These are phyloP conservation scores for Clarias magur DNA, from an alignment of 2,113 vertebrate genomes.

Conservation along the genomic window DNA sequence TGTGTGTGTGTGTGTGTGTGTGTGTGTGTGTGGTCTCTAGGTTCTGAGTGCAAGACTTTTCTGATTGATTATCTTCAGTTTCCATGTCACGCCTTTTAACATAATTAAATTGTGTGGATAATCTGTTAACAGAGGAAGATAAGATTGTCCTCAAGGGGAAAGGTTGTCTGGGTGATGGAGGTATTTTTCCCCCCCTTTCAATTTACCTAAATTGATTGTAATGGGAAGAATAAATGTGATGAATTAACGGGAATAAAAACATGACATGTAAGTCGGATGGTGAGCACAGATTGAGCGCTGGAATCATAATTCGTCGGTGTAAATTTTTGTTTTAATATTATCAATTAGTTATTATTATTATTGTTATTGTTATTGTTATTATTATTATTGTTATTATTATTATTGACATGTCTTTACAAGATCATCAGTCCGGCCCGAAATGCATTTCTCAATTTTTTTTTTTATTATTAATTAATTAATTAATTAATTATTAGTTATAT, in stretches of 20 bases:
- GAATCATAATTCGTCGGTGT: background rate
- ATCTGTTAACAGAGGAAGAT: constrained; percentile 32
- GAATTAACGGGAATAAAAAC: constrained; percentile 7
- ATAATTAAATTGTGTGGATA: constrained; percentile 25
- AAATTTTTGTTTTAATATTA: background rate
- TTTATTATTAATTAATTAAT: background rate
- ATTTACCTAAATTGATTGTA: constrained; percentile 1
- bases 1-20: background rate
- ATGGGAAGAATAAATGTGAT: background rate
- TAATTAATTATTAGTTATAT: background rate
- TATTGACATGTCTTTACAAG: background rate
- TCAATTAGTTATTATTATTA: background rate
- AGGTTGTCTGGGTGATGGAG: constrained; percentile 20
- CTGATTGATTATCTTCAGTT: constrained; percentile 22
- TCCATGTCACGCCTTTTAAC: constrained; percentile 21
- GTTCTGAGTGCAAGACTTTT: background rate
- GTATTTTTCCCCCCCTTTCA: background rate
- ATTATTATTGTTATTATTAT: background rate
- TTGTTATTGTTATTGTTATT: background rate
- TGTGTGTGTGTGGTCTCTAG: background rate
- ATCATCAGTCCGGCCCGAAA: background rate
- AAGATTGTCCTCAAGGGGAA: constrained; percentile 10
- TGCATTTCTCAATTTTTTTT: background rate
- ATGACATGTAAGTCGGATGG: background rate
- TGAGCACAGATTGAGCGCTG: background rate